A percentile compares a stretch with the other conserved stretches of the same genome.
These are phyloP conservation scores for Oreochromis tanganicae DNA, from an alignment of 2,113 vertebrate species.

Conservation along the genomic window DNA sequence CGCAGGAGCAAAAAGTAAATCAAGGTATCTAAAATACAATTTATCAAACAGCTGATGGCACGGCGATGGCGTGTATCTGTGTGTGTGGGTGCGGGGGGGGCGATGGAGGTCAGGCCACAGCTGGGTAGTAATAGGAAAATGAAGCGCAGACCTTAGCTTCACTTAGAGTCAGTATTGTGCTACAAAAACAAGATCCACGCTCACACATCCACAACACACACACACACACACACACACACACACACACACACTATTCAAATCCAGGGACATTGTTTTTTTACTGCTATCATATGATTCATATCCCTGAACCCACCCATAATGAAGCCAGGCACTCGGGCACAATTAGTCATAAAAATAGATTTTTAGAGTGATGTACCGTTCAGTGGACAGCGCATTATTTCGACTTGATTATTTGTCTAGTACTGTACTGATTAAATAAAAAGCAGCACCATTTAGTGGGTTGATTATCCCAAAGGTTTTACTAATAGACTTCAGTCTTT, in stretches of 20 bases:
- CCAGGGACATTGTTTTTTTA: not conserved
- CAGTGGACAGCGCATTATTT: constrained; percentile 9
- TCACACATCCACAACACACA: not conserved
- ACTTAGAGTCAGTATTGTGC: not conserved
- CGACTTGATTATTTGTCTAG: constrained; percentile 44
- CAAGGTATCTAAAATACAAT: not conserved
- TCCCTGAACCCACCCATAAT: not conserved
- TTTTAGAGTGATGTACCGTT: constrained; percentile 14
- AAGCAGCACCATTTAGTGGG: constrained; percentile 50
- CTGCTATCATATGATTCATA: not conserved
- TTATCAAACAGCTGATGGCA: not conserved
- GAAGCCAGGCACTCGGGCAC: constrained; percentile 6
- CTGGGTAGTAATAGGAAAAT: constrained; percentile 3
- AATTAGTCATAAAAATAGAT: constrained; percentile 46
- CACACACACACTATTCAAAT: not conserved
- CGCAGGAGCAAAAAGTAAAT: not conserved
- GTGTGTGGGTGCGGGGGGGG: not conserved
- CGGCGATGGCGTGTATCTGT: not conserved
- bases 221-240: not conserved
- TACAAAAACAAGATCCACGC: not conserved
- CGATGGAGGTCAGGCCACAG: constrained; percentile 16
- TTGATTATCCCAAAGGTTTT: constrained; percentile 32
- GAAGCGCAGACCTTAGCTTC: not conserved
- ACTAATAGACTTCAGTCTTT: not conserved
- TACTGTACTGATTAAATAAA: constrained; percentile 33